Conservation (phyloP, 2,888 invertebrate species). For the Ctena decussata region DNA sequence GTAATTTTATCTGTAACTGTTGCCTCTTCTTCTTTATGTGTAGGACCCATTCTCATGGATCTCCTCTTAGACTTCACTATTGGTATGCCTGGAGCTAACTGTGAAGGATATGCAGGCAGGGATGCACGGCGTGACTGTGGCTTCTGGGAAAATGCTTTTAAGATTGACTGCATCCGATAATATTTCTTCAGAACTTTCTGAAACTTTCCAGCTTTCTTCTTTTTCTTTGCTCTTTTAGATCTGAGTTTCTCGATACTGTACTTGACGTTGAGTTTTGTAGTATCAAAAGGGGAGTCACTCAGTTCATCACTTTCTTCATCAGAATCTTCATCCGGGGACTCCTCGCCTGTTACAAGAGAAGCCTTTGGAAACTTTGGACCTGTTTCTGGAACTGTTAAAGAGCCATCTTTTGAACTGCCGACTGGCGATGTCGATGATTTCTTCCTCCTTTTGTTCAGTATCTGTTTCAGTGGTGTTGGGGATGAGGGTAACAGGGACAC, state of each 20-base stretch:
- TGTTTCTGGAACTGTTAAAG: not conserved
- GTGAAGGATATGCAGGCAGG: not conserved
- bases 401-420: not conserved
- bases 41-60: not conserved
- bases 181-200: conserved; percentile 46
- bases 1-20: not conserved
- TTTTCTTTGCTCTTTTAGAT: conserved; percentile 7
- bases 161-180: conserved; percentile 45
- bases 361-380: conserved; percentile 39
- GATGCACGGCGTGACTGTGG: not conserved
- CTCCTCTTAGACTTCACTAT: not conserved
- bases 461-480: conserved; percentile 9
- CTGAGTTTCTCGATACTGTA: conserved; percentile 65
- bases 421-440: not conserved
- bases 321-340: conserved; percentile 40
- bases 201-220: not conserved
- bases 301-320: conserved; percentile 36
- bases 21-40: not conserved
- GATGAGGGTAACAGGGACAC: not conserved
- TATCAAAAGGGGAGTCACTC: conserved; percentile 46
- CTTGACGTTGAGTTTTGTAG: conserved; percentile 51
- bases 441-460: not conserved
- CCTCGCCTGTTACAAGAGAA: conserved; percentile 20
- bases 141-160: conserved; percentile 34
- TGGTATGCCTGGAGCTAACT: not conserved